phyloP scores from a whole-genome alignment of 1,140 invertebrate genomes.

The Euwallacea similis region DNA sequence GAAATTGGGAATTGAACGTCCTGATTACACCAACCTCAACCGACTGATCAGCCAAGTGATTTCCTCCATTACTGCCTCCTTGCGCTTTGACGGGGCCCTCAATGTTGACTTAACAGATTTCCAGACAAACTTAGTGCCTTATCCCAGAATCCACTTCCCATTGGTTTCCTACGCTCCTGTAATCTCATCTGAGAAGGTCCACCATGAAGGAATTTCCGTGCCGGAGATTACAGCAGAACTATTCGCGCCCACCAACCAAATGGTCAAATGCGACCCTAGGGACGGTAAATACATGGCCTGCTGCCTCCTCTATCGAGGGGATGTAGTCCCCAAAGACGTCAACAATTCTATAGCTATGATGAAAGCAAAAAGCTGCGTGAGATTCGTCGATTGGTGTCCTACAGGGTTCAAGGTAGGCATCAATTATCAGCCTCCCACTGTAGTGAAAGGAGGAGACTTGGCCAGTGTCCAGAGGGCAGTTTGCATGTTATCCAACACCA shows the following conservation, averaged over 20 bases:
- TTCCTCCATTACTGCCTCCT: neutral
- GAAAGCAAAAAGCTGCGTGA: neutral
- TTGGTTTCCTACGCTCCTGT: neutral
- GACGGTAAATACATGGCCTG: neutral
- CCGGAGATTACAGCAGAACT: neutral
- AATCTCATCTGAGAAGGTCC: neutral
- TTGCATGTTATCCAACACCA: slow-evolving; percentile 83
- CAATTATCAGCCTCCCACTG: slow-evolving; percentile 21
- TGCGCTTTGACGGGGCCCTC: slow-evolving; percentile 14
- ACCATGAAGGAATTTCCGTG: neutral
- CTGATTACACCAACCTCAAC: neutral
- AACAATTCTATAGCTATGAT: neutral
- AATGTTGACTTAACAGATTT: slow-evolving; percentile 47
- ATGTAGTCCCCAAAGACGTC: slow-evolving; percentile 1
- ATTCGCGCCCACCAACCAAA: neutral
- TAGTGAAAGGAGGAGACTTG: slow-evolving; percentile 63
- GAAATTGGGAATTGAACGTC: neutral
- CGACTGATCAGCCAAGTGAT: neutral
- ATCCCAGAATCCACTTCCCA: neutral
- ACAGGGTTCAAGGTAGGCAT: slow-evolving; percentile 16
- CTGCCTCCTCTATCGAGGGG: neutral
- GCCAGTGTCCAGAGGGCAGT: slow-evolving; percentile 83
- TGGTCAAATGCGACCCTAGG: neutral
- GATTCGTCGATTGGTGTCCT: slow-evolving; percentile 1
- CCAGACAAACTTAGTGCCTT: neutral